Evolutionary conservation across 2,113 vertebrate species (phyloP), one percentile per base, ranked within the genome.

Genomic region (cat (Felis catus)): DNA sequence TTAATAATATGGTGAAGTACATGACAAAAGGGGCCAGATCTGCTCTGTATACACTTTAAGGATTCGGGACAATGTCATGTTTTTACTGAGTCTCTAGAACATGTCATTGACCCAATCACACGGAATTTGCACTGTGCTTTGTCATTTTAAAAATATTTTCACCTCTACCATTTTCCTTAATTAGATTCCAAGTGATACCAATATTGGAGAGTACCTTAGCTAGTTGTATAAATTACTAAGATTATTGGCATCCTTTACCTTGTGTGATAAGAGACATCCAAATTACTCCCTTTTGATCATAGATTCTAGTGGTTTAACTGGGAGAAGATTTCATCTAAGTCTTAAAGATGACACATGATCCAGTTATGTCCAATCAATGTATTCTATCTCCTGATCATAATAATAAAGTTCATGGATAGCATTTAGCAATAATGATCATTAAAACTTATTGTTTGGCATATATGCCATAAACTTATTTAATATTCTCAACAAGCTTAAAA

Each of bases 91-190:
- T 79, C 5, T 51, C 36, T 73, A 80, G 53, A 73, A 71, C 1
- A 85, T 36, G 19, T 33, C 39, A 92, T 6, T 80, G 51, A 68
- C 23, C 29, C 31, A 53, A 27, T 39, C 29, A 63, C n/a, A 92
- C 0, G 84, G 45, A 90, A 78, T 81, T 86, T 74, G 88, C 65
- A 80, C 36, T 79, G 33, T 89, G 23, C 33, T 93, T 89, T 80
- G 2, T 80, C 96, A 93, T 97, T 93, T 94, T 33, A 94, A 84
- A 90, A 82, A 51, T 4, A n/a, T 78, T 85, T 94, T 94, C 53
- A 45, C 31, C 6, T 58, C 4, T 3, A 70, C 12, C 12, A 58
- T 81, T 97, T 96, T 91, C 45, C 48, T 87, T 80, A 21, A 65
- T 76, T 94, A 83, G 23, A 83, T 36, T 95, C 29, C 33, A 94